Evolutionary conservation across 2,113 vertebrate genomes (phyloP).

Genomic region (Labeo catla): DNA sequence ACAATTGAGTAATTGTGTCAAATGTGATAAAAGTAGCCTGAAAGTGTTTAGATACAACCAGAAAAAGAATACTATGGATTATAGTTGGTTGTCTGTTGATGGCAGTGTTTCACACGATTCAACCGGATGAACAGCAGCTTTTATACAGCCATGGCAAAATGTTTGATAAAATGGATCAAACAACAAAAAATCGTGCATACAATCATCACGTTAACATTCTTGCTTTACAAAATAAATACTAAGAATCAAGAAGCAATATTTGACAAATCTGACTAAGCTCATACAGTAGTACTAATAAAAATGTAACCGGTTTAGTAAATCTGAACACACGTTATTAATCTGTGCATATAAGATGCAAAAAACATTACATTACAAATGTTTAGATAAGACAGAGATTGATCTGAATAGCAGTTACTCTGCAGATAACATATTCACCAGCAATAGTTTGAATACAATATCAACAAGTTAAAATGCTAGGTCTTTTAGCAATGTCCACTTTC

Average conservation of each 20-base stretch:
- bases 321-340: conserved; percentile 2
- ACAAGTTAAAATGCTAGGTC: conserved; percentile 1
- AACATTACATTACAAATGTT: neutral
- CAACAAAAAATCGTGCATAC: conserved; percentile 19
- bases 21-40: neutral
- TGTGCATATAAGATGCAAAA: conserved; percentile 14
- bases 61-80: neutral
- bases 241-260: conserved; percentile 15
- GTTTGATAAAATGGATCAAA: neutral
- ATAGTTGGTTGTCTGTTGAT: neutral
- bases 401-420: neutral
- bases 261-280: conserved; percentile 3
- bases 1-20: neutral
- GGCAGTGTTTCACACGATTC: neutral
- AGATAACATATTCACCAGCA: conserved; percentile 17
- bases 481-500: neutral
- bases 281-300: conserved; percentile 4
- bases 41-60: neutral
- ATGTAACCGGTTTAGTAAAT: conserved; percentile 3
- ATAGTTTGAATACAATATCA: conserved; percentile 29
- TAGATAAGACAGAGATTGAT: conserved; percentile 8
- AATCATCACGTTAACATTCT: conserved; percentile 15
- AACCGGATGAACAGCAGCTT: neutral
- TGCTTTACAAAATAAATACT: conserved; percentile 13
- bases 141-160: conserved; percentile 15